Conservation (phyloP, 2,113 vertebrate genomes). For the Okapia johnstoni region DNA sequence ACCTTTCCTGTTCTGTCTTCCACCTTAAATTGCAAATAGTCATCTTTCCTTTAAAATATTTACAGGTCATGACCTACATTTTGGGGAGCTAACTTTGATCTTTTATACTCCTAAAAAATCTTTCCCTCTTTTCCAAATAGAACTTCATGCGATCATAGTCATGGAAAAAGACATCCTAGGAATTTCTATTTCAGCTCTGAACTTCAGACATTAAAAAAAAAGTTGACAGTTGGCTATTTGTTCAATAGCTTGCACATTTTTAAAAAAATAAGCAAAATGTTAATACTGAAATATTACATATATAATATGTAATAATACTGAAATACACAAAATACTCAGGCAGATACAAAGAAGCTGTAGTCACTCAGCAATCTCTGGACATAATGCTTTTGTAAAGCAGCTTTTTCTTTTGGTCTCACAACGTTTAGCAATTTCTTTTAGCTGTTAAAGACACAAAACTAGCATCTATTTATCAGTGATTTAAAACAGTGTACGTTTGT, state of each 20-base stretch:
- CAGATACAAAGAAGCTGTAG: not conserved
- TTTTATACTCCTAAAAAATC: not conserved
- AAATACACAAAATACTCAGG: not conserved
- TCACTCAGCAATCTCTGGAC: not conserved
- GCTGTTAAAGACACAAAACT: conserved; percentile 7
- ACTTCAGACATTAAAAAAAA: not conserved
- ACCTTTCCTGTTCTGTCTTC: conserved; percentile 40
- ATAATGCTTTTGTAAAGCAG: not conserved
- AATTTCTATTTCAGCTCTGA: not conserved
- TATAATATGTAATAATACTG: not conserved
- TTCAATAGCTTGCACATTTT: not conserved
- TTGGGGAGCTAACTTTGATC: not conserved
- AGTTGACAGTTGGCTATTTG: not conserved
- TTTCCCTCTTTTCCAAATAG: not conserved
- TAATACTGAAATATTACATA: not conserved
- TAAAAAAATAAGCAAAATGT: not conserved
- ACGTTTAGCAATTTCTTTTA: conserved; percentile 47
- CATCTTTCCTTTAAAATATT: conserved; percentile 21
- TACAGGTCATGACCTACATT: not conserved
- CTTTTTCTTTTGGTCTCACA: not conserved
- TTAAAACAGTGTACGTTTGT: not conserved
- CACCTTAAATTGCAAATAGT: conserved; percentile 36
- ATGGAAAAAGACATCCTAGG: not conserved
- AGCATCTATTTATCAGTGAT: not conserved
- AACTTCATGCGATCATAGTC: not conserved